Conservation (phyloP, 2,888 invertebrate species). For the Pediacus dermestoides region DNA sequence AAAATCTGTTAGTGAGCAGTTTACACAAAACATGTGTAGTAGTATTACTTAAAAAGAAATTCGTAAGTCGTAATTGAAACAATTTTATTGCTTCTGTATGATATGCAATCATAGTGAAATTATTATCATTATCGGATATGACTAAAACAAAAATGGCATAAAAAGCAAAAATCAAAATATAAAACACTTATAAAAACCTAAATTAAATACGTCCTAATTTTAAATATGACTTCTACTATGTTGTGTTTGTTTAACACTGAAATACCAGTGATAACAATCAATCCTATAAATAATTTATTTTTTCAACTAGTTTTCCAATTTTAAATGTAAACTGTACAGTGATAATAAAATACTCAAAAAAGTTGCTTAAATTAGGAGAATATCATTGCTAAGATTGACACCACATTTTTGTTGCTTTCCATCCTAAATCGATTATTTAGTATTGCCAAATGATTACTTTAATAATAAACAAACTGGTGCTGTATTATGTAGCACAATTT, state of each 20-base stretch:
- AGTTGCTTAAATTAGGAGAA: no score
- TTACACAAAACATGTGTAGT: conserved; percentile 17
- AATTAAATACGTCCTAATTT: conserved; percentile 22
- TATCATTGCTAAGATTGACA: no score
- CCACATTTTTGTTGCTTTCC: no score
- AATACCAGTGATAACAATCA: conserved; percentile 25
- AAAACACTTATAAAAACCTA: conserved; percentile 22
- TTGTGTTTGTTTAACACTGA: no score
- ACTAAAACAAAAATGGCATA: conserved; percentile 17
- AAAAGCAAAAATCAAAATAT: conserved; percentile 19
- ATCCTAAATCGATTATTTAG: no score
- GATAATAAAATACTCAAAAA: no score
- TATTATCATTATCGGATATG: background rate
- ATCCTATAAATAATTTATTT: conserved; percentile 17
- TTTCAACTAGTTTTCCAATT: no score
- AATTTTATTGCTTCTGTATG: conserved; percentile 20
- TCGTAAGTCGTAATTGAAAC: conserved; percentile 12
- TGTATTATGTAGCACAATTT: no score
- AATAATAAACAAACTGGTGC: no score
- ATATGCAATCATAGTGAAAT: conserved; percentile 22
- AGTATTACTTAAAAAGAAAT: no score
- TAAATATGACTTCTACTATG: conserved; percentile 31
- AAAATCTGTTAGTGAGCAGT: conserved; percentile 40
- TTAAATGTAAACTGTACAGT: no score
- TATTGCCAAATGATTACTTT: no score